Base-by-base conservation (phyloP, 2,888 invertebrate genomes). In the Seira ritae region DNA sequence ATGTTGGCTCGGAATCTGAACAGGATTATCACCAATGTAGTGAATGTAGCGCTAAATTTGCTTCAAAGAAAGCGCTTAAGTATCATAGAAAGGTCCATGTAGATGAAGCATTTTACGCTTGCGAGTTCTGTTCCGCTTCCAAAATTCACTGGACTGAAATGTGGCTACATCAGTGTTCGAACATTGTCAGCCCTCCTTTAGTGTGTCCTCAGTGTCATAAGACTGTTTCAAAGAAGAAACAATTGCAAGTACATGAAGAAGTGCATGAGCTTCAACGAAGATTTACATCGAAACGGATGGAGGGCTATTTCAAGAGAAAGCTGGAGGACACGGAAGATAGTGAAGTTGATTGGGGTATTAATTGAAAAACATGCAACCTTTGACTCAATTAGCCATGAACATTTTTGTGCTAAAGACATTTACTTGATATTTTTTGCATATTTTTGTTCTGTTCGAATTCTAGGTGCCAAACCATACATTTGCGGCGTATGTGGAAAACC, bases 401-500 rank as follows among this genome's bases (percentile, higher is more conserved):
- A 31, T 31, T 2, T 31, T 4, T 8, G 8, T 31, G 8, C 31
- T 31, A 31, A 31, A 31, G 8, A 31, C 31, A 4, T 31, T 31
- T 31, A 31, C 8, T 3, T 19, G 2, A 60, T 10, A 60, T 60
- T 60, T 60, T 60, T 19, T 60, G 10, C 50, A 46, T 46, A 19
- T 19, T 60, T 60, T 60, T 60, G 20, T 46, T 46, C 50, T 12
- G 10, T 15, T 12, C 15, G 10, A 46, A 46, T 46, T 19, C 60
- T 23, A 79, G 79, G 80, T 4, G 72, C 75, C 6, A 84, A 84
- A 24, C 84, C 84, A 20, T 86, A 84, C 68, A 67, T 84, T 15
- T 86, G 85, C 72, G 85, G 85, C 1, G 78, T 85, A 8, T 83
- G 83, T 74, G 83, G 83, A n/a, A 83, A 83, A 79, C 81, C 75